Evolutionary conservation across 2,888 invertebrate species (phyloP).

Genomic region (Drosophila colorata): DNA sequence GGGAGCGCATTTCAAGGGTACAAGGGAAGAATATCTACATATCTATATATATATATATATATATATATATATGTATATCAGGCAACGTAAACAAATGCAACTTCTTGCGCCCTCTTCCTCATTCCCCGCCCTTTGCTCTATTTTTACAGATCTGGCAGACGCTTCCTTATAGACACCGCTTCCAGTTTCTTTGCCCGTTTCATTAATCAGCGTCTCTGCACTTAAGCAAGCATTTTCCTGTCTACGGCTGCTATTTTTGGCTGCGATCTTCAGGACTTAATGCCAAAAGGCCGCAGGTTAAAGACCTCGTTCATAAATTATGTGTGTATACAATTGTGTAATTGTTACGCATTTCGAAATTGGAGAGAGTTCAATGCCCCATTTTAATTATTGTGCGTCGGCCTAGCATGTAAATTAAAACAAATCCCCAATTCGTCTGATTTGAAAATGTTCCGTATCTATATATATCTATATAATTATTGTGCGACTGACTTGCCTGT

Average conservation of each 20-base stretch:
- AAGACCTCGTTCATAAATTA: conserved; percentile 60
- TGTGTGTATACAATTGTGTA: conserved; percentile 16
- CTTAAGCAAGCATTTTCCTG: conserved; percentile 30
- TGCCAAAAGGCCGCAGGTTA: conserved; percentile 53
- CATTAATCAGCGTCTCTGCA: conserved; percentile 61
- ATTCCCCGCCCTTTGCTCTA: background rate
- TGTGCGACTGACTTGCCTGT: no score
- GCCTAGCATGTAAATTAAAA: no score
- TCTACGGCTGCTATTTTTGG: conserved; percentile 56
- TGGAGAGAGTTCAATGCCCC: conserved; percentile 46
- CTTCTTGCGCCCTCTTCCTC: background rate
- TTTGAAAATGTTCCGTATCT: no score
- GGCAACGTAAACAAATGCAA: conserved; percentile 35
- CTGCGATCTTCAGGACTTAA: conserved; percentile 47
- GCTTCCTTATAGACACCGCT: conserved; percentile 20
- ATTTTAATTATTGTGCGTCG: background rate
- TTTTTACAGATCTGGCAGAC: conserved; percentile 15
- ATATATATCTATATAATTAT: no score
- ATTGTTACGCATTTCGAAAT: conserved; percentile 13
- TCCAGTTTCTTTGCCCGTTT: conserved; percentile 13
- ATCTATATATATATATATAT: no score
- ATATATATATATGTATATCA: background rate
- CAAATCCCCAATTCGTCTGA: fast-evolving
- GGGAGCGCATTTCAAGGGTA: conserved; percentile 67
- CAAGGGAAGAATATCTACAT: background rate